Evolutionary conservation across 2,113 vertebrate genomes (phyloP).

Genomic region (Percina caprodes): DNA sequence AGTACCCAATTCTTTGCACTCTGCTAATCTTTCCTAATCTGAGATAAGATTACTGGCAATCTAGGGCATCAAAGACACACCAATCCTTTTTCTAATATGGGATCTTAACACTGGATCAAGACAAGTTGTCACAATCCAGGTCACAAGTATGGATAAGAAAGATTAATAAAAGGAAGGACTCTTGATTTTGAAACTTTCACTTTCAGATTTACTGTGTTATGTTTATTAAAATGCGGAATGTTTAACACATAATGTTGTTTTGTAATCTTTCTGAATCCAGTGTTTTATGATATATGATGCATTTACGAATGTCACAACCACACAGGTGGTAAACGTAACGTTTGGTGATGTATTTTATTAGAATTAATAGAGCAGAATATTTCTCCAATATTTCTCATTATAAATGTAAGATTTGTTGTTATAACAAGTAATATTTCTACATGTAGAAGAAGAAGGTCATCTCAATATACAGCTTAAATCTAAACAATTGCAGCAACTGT

Average conservation of each 20-base stretch:
- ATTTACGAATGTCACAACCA: neutral
- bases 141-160: conserved; percentile 51
- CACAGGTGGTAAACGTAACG: neutral
- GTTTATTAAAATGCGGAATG: neutral
- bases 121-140: conserved; percentile 76
- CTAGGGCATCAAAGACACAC: conserved; percentile 77
- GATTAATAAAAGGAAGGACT: conserved; percentile 43
- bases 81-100: conserved; percentile 76
- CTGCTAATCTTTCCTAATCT: conserved; percentile 70
- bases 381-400: neutral
- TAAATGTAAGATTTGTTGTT: neutral
- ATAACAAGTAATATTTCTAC: neutral
- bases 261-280: neutral
- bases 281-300: neutral
- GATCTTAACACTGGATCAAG: conserved; percentile 83
- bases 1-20: conserved; percentile 66
- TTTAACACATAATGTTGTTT: neutral
- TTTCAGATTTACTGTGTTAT: neutral
- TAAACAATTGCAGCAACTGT: neutral
- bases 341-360: neutral
- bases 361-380: neutral
- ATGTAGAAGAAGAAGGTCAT: neutral
- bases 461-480: neutral
- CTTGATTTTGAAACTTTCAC: conserved; percentile 53
- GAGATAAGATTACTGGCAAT: conserved; percentile 76